These are phyloP conservation scores for Corydoras maculifer DNA, from an alignment of 2,113 vertebrate species.

Conservation along the genomic window DNA sequence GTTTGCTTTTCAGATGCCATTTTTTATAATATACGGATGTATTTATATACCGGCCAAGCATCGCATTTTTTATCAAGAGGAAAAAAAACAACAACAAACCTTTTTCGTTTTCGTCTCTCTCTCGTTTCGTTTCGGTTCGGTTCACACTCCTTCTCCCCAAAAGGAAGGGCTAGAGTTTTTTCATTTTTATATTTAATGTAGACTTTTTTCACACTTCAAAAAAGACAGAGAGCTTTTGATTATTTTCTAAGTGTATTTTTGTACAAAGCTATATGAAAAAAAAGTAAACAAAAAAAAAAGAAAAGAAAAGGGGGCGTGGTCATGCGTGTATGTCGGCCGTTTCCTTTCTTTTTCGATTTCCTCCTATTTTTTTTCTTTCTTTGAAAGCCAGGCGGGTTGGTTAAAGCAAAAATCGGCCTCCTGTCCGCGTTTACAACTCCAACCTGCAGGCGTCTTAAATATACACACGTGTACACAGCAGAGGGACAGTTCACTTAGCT, in stretches of 20 bases:
- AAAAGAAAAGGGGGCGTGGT: constrained; percentile 79
- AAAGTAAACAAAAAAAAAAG: not conserved
- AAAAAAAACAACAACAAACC: not conserved
- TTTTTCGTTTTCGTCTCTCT: constrained; percentile 62
- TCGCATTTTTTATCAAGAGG: constrained; percentile 67
- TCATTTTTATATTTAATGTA: constrained; percentile 99
- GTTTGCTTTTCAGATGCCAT: constrained; percentile 87
- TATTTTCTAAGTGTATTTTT: constrained; percentile 99
- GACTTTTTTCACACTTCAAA: constrained; percentile 98
- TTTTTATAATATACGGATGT: constrained; percentile 85
- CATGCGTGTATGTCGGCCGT: constrained; percentile 97
- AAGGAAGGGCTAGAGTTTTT: constrained; percentile 99
- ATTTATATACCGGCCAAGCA: constrained; percentile 99
- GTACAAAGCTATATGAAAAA: constrained; percentile 90
- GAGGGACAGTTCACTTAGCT: constrained; percentile 66
- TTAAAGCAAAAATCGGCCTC: constrained; percentile 83
- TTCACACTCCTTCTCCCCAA: constrained; percentile 82
- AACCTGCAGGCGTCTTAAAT: constrained; percentile 83
- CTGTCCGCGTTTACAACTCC: constrained; percentile 93
- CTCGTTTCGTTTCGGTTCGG: constrained; percentile 51
- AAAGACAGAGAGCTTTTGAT: constrained; percentile 94
- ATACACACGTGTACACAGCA: constrained; percentile 50
- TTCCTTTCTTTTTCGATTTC: constrained; percentile 58
- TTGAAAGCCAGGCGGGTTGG: constrained; percentile 77
- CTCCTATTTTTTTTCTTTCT: constrained; percentile 80